phyloP scores from a whole-genome alignment of 1,140 invertebrate species.

The Liolophura sinensis region DNA sequence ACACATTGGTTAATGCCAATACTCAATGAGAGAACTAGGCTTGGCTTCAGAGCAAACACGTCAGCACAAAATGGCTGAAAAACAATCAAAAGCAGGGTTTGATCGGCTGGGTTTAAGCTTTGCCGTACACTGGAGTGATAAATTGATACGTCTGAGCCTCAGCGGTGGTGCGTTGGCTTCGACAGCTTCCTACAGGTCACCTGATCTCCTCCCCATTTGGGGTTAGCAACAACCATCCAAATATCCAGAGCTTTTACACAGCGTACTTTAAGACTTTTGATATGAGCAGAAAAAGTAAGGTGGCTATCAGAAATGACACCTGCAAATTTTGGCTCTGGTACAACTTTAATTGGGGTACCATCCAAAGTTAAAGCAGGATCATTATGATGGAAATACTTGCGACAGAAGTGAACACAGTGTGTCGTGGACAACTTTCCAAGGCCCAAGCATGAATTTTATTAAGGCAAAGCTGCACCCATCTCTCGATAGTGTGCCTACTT shows the following conservation, averaged over 20 bases:
- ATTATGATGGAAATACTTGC: neutral
- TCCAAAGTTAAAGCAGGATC: conserved; percentile 3
- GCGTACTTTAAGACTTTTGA: conserved; percentile 2
- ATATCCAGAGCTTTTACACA: conserved; percentile 11
- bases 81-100: too few relatives aligned
- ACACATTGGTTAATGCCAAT: too few relatives aligned
- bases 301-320: conserved; percentile 3
- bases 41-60: too few relatives aligned
- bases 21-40: too few relatives aligned
- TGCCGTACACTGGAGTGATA: too few relatives aligned
- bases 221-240: neutral
- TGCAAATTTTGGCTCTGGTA: neutral
- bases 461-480: conserved; percentile 11
- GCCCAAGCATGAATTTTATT: conserved; percentile 9
- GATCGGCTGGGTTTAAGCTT: too few relatives aligned
- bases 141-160: too few relatives aligned
- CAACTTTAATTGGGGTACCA: neutral
- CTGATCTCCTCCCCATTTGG: conserved; percentile 2
- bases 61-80: too few relatives aligned
- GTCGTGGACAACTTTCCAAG: conserved; percentile 9
- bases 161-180: too few relatives aligned
- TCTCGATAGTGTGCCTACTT: conserved; percentile 3
- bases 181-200: too few relatives aligned
- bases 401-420: conserved; percentile 5
- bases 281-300: conserved; percentile 3